A percentile compares a stretch with the other conserved stretches of the same genome.
phyloP scores from a whole-genome alignment of 2,113 vertebrate species.

The Arothron firmamentum region DNA sequence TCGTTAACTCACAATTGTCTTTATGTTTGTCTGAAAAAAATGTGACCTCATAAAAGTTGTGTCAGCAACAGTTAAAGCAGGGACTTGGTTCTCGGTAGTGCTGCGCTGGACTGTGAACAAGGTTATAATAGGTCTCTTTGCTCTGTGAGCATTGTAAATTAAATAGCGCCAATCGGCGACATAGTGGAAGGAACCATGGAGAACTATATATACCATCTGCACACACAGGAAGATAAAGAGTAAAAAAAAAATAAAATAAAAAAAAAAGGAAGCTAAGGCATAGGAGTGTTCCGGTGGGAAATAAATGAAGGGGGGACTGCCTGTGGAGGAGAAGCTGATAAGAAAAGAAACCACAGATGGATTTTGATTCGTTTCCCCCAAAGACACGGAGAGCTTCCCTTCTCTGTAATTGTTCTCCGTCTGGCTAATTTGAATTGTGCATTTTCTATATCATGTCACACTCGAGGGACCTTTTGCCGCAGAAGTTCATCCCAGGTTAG shows the following conservation, averaged over 20 bases:
- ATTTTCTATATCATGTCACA: conserved; percentile 70
- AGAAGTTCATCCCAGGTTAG: conserved; percentile 67
- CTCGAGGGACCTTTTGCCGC: conserved; percentile 59
- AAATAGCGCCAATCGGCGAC: conserved; percentile 35
- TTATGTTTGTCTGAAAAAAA: neutral
- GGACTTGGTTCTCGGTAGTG: conserved; percentile 24
- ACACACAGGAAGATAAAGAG: too few species aligned
- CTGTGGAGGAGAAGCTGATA: conserved; percentile 28
- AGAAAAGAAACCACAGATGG: conserved; percentile 28
- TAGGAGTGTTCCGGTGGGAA: conserved; percentile 11
- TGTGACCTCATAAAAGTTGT: conserved; percentile 19
- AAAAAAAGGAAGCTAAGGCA: neutral
- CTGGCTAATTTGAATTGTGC: conserved; percentile 72
- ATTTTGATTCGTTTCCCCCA: conserved; percentile 45
- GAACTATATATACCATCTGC: conserved; percentile 4
- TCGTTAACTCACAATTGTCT: conserved; percentile 13
- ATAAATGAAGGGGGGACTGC: conserved; percentile 13
- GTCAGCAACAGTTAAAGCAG: conserved; percentile 36
- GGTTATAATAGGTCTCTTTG: conserved; percentile 51
- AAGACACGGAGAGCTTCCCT: conserved; percentile 50
- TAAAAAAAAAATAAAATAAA: too few species aligned
- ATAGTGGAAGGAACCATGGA: neutral
- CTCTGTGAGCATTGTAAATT: conserved; percentile 41
- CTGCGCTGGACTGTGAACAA: conserved; percentile 52
- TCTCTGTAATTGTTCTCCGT: conserved; percentile 64